Base-by-base conservation (phyloP, 2,113 vertebrate species). In the Hyperopisus bebe region DNA sequence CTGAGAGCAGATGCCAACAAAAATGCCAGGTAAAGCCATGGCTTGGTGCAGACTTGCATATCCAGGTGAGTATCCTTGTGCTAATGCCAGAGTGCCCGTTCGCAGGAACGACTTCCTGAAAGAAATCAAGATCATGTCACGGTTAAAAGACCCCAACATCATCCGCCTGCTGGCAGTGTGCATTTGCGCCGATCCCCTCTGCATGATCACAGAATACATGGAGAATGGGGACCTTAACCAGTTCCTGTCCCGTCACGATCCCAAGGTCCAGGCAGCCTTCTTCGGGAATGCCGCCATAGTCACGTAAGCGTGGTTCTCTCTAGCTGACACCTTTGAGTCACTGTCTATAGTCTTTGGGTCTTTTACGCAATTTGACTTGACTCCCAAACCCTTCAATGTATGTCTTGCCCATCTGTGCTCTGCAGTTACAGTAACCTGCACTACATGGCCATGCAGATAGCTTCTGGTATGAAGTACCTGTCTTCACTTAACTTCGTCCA, bases 181-280 rank as follows among this genome's bases (percentile, higher is more conserved):
- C 91, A 98, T 99, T 93, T 91, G 96, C 0, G 98, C 97, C 0
- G 98, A 99, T 89, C 98, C 98, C 0, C 96, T 99, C 86, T 99
- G 98, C 90, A 99, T 99, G 98, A 98, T 99, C 95, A 99, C 98
- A 0, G 98, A 99, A 92, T 99, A 99, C 95, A 99, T 99, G 98
- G 98, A 99, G 94, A 99, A 99, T 0, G 98, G 98, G 35, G 98
- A 99, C 91, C 98, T 99, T 94, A 99, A 99, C 91, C 98, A 99
- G 94, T 99, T 99, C 92, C 96, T 99, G 91, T 99, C 98, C 90
- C 97, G 97, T 24, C 98, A 98, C 0, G 97, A 98, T 51, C 96
- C 96, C 0, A 96, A 95, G 42, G 93, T 92, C 77, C 94, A 95
- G 80, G 93, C 92, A 44, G 91, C 89, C 70, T 0, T 92, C 89